Evolutionary conservation across 2,797 vertebrate genomes (phyloP).

Genomic region (Parotocinclus haroldoi): DNA sequence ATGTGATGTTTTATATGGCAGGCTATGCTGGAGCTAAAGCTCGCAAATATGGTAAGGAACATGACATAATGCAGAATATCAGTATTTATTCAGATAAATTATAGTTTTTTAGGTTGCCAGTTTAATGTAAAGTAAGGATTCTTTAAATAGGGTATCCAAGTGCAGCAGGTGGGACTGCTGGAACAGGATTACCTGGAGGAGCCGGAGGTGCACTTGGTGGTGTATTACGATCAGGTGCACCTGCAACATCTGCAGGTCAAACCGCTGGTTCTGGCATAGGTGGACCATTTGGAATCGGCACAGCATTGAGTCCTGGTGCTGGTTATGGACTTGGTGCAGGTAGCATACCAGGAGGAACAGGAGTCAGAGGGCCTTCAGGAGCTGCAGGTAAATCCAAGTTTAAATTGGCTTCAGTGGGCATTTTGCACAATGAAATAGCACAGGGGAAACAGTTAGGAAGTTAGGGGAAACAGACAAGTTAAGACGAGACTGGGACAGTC

Average conservation of each 20-base stretch:
- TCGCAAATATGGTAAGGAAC: constrained; percentile 53
- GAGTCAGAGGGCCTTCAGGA: constrained; percentile 51
- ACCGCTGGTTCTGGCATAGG: constrained; percentile 39
- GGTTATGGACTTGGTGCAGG: constrained; percentile 44
- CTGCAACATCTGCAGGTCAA: constrained; percentile 44
- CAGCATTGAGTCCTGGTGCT: constrained; percentile 56
- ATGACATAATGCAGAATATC: neutral
- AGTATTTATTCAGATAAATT: neutral
- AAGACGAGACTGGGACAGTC: too few species aligned
- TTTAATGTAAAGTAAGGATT: neutral
- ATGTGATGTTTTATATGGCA: constrained; percentile 17
- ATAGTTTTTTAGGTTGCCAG: neutral
- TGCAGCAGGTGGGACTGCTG: neutral
- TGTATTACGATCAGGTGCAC: constrained; percentile 42
- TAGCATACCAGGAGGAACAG: constrained; percentile 29
- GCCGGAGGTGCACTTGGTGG: constrained; percentile 47
- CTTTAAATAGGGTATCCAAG: neutral
- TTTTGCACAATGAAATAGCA: too few species aligned
- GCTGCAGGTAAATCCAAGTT: constrained; percentile 19
- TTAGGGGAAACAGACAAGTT: too few species aligned
- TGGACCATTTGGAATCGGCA: constrained; percentile 44
- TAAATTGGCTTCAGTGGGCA: neutral
- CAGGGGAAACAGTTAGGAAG: too few species aligned
- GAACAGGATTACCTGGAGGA: constrained; percentile 29
- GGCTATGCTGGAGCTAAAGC: constrained; percentile 57